A percentile compares a stretch with the other conserved stretches of the same genome.
Conservation (phyloP, 2,113 vertebrate genomes). For the Perca schrenkii region DNA sequence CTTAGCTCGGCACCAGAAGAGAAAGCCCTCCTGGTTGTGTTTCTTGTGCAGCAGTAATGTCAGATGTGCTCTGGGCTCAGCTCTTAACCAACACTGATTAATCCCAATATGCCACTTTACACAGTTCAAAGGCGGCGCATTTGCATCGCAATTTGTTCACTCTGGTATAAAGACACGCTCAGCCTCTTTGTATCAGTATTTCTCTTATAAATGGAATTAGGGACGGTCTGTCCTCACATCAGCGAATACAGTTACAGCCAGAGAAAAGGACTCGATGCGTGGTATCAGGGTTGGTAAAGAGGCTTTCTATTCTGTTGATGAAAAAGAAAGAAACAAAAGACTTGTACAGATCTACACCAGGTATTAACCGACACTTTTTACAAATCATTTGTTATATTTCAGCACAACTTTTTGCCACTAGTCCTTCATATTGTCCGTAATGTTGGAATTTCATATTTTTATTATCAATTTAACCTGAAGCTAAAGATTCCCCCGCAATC, state of each 20-base stretch:
- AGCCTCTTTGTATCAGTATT: constrained; percentile 83
- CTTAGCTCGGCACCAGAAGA: not conserved
- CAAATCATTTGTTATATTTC: not conserved
- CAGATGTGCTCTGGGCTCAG: constrained; percentile 61
- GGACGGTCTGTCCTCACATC: constrained; percentile 85
- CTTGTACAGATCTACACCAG: no score
- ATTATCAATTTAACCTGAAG: no score
- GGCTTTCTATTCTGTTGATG: not conserved
- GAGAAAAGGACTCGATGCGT: constrained; percentile 9
- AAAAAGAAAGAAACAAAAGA: constrained; percentile 14
- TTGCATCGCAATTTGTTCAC: constrained; percentile 85
- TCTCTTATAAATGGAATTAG: constrained; percentile 88
- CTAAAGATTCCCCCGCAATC: not conserved
- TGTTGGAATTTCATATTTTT: not conserved
- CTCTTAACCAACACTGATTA: constrained; percentile 80
- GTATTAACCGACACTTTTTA: not conserved
- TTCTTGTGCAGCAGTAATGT: constrained; percentile 43
- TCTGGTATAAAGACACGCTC: constrained; percentile 81
- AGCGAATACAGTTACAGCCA: constrained; percentile 79
- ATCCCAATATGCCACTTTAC: constrained; percentile 85
- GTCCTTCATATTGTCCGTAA: not conserved
- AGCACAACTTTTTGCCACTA: not conserved
- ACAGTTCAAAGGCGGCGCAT: constrained; percentile 88
- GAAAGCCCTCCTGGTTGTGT: not conserved
- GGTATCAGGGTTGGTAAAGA: not conserved